These are phyloP conservation scores for Pterois miles DNA, from an alignment of 2,797 vertebrate species.

Conservation along the genomic window DNA sequence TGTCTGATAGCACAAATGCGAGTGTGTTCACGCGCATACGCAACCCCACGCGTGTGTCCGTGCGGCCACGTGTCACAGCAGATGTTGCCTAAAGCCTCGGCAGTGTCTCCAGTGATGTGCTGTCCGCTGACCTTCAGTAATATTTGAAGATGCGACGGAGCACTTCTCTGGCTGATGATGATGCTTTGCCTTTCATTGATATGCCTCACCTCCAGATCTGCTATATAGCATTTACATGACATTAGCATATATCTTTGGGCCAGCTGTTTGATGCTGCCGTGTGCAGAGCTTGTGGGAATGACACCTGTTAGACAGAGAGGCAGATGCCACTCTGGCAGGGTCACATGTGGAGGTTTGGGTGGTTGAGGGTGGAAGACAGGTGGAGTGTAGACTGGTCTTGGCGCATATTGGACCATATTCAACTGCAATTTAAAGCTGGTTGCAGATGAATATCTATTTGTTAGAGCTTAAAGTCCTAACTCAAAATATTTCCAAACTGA, in stretches of 20 bases:
- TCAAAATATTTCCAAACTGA: neutral
- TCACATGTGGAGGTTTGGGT: constrained; percentile 13
- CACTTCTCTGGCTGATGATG: constrained; percentile 53
- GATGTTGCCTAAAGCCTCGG: constrained; percentile 62
- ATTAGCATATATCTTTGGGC: constrained; percentile 68
- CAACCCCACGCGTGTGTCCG: constrained; percentile 35
- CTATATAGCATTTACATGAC: constrained; percentile 65
- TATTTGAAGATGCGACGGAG: constrained; percentile 46
- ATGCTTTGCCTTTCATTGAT: constrained; percentile 66
- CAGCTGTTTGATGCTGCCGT: constrained; percentile 36
- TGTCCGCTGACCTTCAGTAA: constrained; percentile 63
- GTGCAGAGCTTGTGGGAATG: constrained; percentile 46
- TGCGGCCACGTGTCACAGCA: constrained; percentile 48
- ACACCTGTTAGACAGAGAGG: constrained; percentile 59
- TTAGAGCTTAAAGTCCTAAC: neutral
- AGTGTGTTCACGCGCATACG: constrained; percentile 21
- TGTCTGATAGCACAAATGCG: constrained; percentile 38
- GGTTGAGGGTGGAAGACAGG: neutral
- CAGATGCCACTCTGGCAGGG: constrained; percentile 49
- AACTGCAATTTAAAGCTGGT: neutral
- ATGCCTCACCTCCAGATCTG: constrained; percentile 68
- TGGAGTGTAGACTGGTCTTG: neutral
- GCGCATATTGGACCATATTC: neutral
- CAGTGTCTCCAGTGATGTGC: constrained; percentile 40
- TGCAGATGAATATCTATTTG: neutral